A percentile compares a stretch with the other conserved stretches of the same genome.
phyloP scores from a whole-genome alignment of 1,140 invertebrate species.

The Asobara japonica region DNA sequence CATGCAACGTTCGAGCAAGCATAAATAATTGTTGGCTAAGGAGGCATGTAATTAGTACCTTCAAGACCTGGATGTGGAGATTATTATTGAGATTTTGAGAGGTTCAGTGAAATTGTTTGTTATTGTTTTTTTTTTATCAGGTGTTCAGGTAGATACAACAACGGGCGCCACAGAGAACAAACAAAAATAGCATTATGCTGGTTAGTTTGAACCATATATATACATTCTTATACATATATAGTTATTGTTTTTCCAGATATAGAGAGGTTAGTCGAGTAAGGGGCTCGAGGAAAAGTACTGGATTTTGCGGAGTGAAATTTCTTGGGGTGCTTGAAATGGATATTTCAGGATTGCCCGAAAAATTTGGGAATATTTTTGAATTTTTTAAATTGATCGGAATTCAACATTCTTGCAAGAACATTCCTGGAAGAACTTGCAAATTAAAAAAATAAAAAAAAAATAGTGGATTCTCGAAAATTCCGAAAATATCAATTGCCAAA shows the following conservation, averaged over 20 bases:
- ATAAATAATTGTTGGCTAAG: constrained; percentile 56
- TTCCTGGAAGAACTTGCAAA: too few species aligned
- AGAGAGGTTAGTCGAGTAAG: constrained; percentile 23
- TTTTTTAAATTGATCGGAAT: too few species aligned
- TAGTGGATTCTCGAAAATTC: too few species aligned
- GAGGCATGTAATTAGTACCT: constrained; percentile 64
- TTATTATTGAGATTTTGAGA: constrained; percentile 60
- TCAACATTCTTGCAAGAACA: too few species aligned
- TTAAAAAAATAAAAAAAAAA: too few species aligned
- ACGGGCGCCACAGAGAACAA: constrained; percentile 66
- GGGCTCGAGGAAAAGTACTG: constrained; percentile 9
- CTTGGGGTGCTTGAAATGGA: too few species aligned
- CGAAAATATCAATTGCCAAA: too few species aligned
- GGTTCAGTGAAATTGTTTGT: constrained; percentile 64
- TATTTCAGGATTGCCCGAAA: too few species aligned
- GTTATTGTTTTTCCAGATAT: constrained; percentile 32
- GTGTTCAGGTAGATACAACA: constrained; percentile 65
- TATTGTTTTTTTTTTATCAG: constrained; percentile 48
- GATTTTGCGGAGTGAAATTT: too few species aligned
- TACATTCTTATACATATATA: constrained; percentile 37
- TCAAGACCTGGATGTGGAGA: constrained; percentile 65
- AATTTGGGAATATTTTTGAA: too few species aligned
- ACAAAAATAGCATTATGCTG: constrained; percentile 64
- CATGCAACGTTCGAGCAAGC: constrained; percentile 60
- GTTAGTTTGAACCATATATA: constrained; percentile 50